Percentiles rank a stretch among this genome's conserved stretches.
These are phyloP conservation scores for Boloria euphrosyne DNA, from an alignment of 2,888 invertebrate genomes.

Conservation along the genomic window DNA sequence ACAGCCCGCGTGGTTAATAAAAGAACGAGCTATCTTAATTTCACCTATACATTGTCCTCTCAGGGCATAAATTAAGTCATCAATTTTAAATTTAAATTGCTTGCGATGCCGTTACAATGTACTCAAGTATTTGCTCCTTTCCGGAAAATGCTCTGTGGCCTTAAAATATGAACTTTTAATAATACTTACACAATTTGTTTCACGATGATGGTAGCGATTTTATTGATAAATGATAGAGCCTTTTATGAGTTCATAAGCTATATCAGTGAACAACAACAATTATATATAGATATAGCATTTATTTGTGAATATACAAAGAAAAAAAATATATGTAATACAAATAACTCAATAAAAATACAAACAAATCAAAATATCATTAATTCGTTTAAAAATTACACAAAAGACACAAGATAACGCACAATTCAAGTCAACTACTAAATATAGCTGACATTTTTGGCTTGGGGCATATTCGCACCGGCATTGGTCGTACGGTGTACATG, in stretches of 20 bases:
- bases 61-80: neutral
- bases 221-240: too few relatives aligned
- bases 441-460: slow-evolving; percentile 29
- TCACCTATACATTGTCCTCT: neutral
- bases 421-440: slow-evolving; percentile 9
- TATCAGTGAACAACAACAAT: too few relatives aligned
- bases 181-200: neutral
- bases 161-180: slow-evolving; percentile 5
- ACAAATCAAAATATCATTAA: too few relatives aligned
- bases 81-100: slow-evolving; percentile 10
- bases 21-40: neutral
- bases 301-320: too few relatives aligned
- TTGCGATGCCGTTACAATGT: neutral
- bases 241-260: too few relatives aligned
- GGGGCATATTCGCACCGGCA: slow-evolving; percentile 30
- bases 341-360: too few relatives aligned
- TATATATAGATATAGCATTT: too few relatives aligned
- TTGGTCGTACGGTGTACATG: slow-evolving; percentile 36
- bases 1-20: neutral
- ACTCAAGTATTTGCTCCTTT: slow-evolving; percentile 6
- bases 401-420: neutral
- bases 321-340: too few relatives aligned
- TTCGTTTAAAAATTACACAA: too few relatives aligned
- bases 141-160: slow-evolving; percentile 9
- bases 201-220: too few relatives aligned